Evolutionary conservation across 53 echinoderm and acorn worm genomes (phyloP).

Genomic region (Holothuria leucospilota): DNA sequence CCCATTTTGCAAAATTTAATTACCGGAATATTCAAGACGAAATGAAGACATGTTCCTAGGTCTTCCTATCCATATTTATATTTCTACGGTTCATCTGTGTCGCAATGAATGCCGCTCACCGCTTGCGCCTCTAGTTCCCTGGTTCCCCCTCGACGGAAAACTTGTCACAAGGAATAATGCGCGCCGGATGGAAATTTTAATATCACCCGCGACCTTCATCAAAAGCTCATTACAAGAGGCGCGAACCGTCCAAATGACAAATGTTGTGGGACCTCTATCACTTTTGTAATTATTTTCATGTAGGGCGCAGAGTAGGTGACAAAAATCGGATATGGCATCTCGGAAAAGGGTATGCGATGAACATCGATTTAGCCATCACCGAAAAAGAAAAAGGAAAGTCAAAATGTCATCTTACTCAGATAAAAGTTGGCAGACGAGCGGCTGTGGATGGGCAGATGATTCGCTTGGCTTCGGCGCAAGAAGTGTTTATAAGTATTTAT

Average conservation of each 20-base stretch:
- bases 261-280: slow-evolving; percentile 40
- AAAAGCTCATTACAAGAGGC: slow-evolving; percentile 45
- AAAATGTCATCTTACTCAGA: background rate
- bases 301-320: slow-evolving; percentile 36
- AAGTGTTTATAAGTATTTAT: too few relatives aligned
- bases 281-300: slow-evolving; percentile 42
- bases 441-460: too few relatives aligned
- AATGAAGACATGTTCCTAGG: too few relatives aligned
- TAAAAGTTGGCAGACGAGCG: too few relatives aligned
- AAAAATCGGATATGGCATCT: slow-evolving; percentile 37
- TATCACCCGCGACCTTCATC: slow-evolving; percentile 42
- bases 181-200: slow-evolving; percentile 33
- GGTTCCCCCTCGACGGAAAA: slow-evolving; percentile 33
- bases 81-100: too few relatives aligned
- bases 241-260: slow-evolving; percentile 45
- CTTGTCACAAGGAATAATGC: slow-evolving; percentile 35
- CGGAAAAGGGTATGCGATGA: slow-evolving; percentile 18
- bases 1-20: too few relatives aligned
- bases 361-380: slow-evolving; percentile 22
- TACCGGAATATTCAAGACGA: too few relatives aligned
- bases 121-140: slow-evolving; percentile 17
- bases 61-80: too few relatives aligned
- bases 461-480: too few relatives aligned
- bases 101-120: too few relatives aligned
- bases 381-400: background rate